phyloP scores from a whole-genome alignment of 2,113 vertebrate species.

The Prinia subflava region DNA sequence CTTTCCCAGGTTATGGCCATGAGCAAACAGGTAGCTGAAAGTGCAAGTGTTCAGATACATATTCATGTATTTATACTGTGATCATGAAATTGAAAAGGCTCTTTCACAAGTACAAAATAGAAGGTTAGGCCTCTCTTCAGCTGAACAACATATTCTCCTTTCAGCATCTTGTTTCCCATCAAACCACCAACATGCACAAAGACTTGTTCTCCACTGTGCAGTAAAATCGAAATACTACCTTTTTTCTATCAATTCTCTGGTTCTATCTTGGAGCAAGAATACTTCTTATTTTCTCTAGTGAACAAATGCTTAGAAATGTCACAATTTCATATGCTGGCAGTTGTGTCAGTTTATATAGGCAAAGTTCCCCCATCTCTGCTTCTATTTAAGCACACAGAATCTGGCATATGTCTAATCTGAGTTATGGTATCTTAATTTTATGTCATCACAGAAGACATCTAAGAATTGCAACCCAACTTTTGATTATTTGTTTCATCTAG shows the following conservation, averaged over 20 bases:
- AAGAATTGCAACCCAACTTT: not conserved
- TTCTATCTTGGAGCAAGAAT: not conserved
- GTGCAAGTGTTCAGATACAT: not conserved
- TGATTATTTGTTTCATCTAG: not conserved
- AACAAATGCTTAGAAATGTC: not conserved
- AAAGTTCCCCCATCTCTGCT: not conserved
- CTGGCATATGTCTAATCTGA: not conserved
- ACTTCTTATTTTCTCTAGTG: not conserved
- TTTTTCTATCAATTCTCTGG: not conserved
- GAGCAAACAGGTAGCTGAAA: not conserved
- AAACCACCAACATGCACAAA: not conserved
- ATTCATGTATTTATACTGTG: not conserved
- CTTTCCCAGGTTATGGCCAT: not conserved
- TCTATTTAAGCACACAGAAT: not conserved
- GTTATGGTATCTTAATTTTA: not conserved
- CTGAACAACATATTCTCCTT: not conserved
- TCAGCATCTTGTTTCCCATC: not conserved
- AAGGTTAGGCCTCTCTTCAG: not conserved
- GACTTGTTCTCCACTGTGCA: not conserved
- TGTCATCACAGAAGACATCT: not conserved
- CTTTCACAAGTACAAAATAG: not conserved
- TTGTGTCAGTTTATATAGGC: not conserved
- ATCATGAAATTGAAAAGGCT: not conserved
- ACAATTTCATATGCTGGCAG: not conserved
- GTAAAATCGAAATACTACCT: not conserved